These are phyloP conservation scores for Phylloscopus collybita DNA, from an alignment of 2,797 vertebrate genomes.

Conservation along the genomic window DNA sequence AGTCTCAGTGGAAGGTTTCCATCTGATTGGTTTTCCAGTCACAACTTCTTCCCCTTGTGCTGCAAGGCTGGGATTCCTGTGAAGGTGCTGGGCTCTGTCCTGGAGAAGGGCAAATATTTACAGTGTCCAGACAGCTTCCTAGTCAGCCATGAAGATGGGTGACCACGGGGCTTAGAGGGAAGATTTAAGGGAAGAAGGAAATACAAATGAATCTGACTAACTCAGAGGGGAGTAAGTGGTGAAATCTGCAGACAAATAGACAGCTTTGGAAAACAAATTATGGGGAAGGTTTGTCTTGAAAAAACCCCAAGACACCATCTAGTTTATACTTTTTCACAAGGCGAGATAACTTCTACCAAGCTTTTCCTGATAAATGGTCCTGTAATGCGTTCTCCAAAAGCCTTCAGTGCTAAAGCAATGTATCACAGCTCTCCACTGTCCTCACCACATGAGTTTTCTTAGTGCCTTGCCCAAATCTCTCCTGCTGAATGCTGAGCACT, in stretches of 20 bases:
- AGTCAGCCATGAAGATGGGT: not conserved
- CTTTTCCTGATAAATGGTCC: not conserved
- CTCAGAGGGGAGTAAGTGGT: not conserved
- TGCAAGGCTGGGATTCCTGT: not conserved
- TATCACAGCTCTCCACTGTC: not conserved
- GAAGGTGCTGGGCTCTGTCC: not conserved
- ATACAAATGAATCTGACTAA: not conserved
- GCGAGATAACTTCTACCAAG: not conserved
- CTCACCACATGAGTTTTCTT: not conserved
- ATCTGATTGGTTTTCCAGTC: conserved; percentile 31
- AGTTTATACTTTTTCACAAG: not conserved
- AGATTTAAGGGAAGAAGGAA: conserved; percentile 15
- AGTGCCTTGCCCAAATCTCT: not conserved
- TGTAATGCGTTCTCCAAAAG: not conserved
- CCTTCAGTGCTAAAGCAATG: not conserved
- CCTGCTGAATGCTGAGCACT: not conserved
- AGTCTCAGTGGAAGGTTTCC: not conserved
- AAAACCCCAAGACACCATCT: not conserved
- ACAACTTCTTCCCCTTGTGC: not conserved
- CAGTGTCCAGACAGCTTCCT: not conserved
- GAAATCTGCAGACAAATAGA: not conserved
- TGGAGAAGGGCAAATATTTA: conserved; percentile 26
- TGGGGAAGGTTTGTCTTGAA: not conserved
- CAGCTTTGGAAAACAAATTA: conserved; percentile 8
- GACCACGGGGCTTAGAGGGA: not conserved